Evolutionary conservation across 2,113 vertebrate species (phyloP).

Genomic region (Onychorhynchus coronatus): DNA sequence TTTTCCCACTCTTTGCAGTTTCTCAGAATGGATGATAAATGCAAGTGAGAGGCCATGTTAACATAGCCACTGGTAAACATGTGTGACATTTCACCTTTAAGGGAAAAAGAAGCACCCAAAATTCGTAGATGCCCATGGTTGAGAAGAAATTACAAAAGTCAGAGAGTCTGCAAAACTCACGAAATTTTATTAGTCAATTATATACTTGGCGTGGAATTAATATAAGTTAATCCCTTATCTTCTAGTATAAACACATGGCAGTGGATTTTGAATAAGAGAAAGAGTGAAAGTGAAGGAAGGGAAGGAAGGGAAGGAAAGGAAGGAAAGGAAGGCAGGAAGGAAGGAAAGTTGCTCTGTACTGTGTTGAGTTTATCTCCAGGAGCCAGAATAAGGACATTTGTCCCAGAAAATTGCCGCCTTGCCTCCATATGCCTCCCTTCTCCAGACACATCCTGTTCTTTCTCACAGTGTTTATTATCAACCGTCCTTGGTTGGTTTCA

Average conservation of each 20-base stretch:
- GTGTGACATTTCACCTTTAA: neutral
- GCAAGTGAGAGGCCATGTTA: neutral
- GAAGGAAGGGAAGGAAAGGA: neutral
- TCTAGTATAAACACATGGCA: neutral
- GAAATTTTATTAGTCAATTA: neutral
- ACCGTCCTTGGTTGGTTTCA: neutral
- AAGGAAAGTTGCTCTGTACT: neutral
- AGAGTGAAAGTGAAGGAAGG: too few species aligned
- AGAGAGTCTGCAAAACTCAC: neutral
- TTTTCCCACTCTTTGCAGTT: neutral
- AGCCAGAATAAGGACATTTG: neutral
- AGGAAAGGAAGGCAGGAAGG: neutral
- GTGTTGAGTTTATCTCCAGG: neutral
- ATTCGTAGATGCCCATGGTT: neutral
- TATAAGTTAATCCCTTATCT: neutral
- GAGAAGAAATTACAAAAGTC: neutral
- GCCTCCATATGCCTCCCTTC: fast-evolving
- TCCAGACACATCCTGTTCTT: neutral
- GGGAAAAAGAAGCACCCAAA: neutral
- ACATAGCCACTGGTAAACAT: neutral
- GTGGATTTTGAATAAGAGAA: neutral
- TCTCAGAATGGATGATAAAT: neutral
- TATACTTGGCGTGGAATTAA: neutral
- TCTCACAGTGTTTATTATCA: neutral
- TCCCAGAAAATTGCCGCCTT: neutral